Evolutionary conservation across 2,113 vertebrate genomes (phyloP).

Genomic region (Triplophysa rosa): DNA sequence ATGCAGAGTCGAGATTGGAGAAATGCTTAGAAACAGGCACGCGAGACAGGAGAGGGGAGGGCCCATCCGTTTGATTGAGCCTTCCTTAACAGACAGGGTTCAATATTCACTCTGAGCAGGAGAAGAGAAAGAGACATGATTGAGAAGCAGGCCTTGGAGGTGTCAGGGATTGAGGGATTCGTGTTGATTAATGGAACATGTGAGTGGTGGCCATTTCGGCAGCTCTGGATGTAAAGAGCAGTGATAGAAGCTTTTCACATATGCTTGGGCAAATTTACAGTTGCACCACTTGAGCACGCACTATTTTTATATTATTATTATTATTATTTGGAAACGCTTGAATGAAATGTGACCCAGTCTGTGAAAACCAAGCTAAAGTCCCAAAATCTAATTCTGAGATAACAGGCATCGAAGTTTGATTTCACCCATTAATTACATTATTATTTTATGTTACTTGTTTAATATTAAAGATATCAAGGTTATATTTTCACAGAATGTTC

Average conservation of each 20-base stretch:
- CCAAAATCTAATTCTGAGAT: too few species aligned
- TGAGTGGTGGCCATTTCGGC: slow-evolving; percentile 20
- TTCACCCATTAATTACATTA: too few species aligned
- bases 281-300: too few species aligned
- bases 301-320: too few species aligned
- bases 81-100: not conserved
- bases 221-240: not conserved
- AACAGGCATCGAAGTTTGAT: too few species aligned
- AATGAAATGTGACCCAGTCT: too few species aligned
- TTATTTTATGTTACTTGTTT: too few species aligned
- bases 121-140: not conserved
- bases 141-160: not conserved
- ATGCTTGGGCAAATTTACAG: not conserved
- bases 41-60: not conserved
- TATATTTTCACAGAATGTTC: too few species aligned
- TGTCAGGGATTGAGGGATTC: not conserved
- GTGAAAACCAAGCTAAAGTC: too few species aligned
- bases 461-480: too few species aligned
- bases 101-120: not conserved
- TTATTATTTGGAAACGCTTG: too few species aligned
- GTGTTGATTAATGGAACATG: slow-evolving; percentile 31
- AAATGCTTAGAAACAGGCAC: not conserved
- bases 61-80: not conserved
- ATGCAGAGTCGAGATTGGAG: not conserved
- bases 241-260: not conserved